Conservation (phyloP, 2,888 invertebrate species). For the Pollenia griseotomentosa region DNA sequence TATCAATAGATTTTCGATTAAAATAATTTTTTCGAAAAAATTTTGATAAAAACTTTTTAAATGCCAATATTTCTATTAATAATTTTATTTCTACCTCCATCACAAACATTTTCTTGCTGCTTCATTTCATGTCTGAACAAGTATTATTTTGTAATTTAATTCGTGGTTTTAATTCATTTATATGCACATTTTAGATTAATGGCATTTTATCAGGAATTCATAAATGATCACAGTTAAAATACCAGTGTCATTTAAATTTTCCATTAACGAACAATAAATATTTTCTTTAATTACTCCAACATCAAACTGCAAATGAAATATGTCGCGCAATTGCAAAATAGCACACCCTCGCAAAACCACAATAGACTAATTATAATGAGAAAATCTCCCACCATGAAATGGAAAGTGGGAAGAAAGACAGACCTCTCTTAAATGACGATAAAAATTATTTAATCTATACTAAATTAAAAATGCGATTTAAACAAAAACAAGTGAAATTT, state of each 20-base stretch:
- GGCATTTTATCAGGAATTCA: background rate
- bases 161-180: background rate
- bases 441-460: no score
- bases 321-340: background rate
- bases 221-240: background rate
- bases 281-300: background rate
- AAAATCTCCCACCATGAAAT: background rate
- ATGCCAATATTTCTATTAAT: no score
- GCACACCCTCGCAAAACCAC: background rate
- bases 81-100: no score
- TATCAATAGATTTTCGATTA: no score
- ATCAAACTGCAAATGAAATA: background rate
- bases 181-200: background rate
- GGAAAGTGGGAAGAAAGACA: no score
- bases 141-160: background rate
- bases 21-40: no score
- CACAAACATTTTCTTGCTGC: no score
- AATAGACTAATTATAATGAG: constrained; percentile 1
- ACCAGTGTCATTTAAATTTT: background rate
- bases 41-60: no score
- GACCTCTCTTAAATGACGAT: no score
- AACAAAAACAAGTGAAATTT: no score
- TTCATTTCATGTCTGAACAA: no score
- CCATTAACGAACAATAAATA: background rate
- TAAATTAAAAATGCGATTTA: no score